Conservation (phyloP, 2,113 vertebrate species). For the Actinemys pallida region DNA sequence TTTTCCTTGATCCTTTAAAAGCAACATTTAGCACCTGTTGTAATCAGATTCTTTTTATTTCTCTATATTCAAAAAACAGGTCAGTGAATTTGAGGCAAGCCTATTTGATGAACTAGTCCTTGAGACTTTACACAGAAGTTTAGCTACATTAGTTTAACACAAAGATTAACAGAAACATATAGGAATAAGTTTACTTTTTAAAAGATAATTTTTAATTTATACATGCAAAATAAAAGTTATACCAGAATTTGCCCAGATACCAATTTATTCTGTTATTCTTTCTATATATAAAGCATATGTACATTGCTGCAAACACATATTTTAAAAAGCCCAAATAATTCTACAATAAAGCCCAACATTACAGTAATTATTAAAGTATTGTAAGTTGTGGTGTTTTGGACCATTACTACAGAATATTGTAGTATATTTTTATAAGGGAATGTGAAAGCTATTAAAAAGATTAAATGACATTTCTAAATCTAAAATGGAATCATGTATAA, state of each 20-base stretch:
- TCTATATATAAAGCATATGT: background rate
- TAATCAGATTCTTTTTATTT: background rate
- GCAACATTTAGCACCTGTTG: background rate
- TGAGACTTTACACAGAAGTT: accelerated
- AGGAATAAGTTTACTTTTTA: background rate
- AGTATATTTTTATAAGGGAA: background rate
- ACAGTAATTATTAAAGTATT: background rate
- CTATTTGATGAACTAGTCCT: background rate
- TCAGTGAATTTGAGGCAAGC: background rate
- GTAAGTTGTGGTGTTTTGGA: background rate
- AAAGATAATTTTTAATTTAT: conserved; percentile 8
- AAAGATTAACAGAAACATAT: background rate
- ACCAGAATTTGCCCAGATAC: background rate
- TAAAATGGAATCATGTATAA: background rate
- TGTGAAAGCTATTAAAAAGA: conserved; percentile 4
- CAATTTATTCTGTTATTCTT: background rate
- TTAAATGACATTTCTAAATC: background rate
- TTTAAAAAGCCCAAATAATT: background rate
- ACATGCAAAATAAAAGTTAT: background rate
- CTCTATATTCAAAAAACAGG: background rate
- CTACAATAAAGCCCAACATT: background rate
- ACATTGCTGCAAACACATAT: background rate
- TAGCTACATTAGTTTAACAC: background rate
- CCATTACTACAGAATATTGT: background rate
- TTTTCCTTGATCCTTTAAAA: background rate